These are phyloP conservation scores for Leptinotarsa lineolata DNA, from an alignment of 1,140 invertebrate genomes.

Conservation along the genomic window DNA sequence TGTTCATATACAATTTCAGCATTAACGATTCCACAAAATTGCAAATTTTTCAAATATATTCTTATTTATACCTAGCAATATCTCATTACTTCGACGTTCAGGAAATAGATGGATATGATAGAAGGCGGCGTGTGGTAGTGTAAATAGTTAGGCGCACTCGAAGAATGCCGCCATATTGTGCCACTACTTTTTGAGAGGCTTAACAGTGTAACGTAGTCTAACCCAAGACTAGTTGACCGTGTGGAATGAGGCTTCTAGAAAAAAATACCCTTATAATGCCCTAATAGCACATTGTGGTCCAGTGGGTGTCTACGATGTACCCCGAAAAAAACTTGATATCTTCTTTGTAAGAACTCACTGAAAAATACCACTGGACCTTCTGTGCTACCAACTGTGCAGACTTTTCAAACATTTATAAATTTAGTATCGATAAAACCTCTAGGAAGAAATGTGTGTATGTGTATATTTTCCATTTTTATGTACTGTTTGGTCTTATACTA, in stretches of 20 bases:
- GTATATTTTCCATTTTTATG: no score
- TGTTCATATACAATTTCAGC: no score
- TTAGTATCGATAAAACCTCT: no score
- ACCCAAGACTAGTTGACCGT: conserved; percentile 47
- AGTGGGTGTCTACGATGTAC: conserved; percentile 15
- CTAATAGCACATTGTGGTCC: conserved; percentile 28
- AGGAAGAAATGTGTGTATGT: no score
- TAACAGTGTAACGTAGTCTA: conserved; percentile 54
- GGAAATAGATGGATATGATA: conserved; percentile 40
- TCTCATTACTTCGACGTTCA: background rate
- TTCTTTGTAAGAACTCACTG: background rate
- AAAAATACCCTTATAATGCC: conserved; percentile 22
- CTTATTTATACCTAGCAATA: background rate
- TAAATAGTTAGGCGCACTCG: conserved; percentile 47
- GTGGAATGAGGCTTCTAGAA: conserved; percentile 56
- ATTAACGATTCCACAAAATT: no score
- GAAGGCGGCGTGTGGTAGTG: conserved; percentile 44
- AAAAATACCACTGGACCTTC: conserved; percentile 2
- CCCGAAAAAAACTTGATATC: background rate
- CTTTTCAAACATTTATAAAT: no score
- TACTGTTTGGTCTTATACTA: no score
- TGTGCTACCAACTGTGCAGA: background rate
- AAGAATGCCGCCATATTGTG: conserved; percentile 37
- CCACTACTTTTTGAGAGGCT: conserved; percentile 39
- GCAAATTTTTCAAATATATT: no score